Base-by-base conservation (phyloP, 2,888 invertebrate species). In the Lepidocyrtoides sp. region DNA sequence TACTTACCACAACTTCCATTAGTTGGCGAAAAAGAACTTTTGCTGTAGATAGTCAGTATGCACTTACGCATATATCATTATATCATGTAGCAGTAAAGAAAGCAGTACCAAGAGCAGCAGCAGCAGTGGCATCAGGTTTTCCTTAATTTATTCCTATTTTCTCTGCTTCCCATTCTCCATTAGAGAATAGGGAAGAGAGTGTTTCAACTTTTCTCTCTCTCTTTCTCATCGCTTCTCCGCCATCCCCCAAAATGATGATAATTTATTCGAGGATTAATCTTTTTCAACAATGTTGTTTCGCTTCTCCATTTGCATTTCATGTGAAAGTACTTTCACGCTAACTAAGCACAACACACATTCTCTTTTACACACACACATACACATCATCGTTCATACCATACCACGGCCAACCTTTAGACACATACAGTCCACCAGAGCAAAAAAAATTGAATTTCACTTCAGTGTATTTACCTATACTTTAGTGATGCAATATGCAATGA, bases 251-350 rank as follows among this genome's bases (percentile, higher is more conserved):
- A 83, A 83, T 17, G 54, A 51, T 51, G 69, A 72, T 69, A 84
- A 84, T 84, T 69, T 84, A 84, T 84, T 66, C 69, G 69, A 54
- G 69, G 20, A 72, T 51, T 84, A 69, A 84, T 69, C 69, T 72
- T 77, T 84, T 84, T 84, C 84, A 84, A 69, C 84, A 69, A 77
- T 32, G 36, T 60, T 60, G 63, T 82, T 83, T 83, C 54, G n/a
- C 69, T 69, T 48, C 51, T 69, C 44, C 29, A 72, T 84, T 84
- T 84, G 54, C 84, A 84, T 69, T 84, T 84, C 36, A 32, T 12
- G 32, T 32, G 69, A 77, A 51, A 69, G 66, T 32, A 66, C 32
- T 32, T n/a, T 14, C n/a, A 20, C 69, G 66, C 32, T 23, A 17
- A 66, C 41, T 69, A 69, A 41, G 14, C 41, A 36, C 10, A n/a